Conservation (phyloP, 2,113 vertebrate genomes). For the Ceyx cyanopectus region DNA sequence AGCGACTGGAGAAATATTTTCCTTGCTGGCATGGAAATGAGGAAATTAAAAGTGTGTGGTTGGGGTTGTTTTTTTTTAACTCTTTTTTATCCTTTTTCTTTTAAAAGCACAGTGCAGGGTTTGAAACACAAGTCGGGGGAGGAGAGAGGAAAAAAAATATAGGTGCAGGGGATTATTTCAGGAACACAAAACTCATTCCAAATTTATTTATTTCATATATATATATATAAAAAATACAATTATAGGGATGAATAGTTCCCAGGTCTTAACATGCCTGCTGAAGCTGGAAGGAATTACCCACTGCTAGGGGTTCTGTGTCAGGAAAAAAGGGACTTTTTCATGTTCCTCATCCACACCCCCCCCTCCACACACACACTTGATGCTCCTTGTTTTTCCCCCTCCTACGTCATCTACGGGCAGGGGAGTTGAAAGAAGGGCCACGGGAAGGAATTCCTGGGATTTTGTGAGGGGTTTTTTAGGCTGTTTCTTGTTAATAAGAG, state of each 20-base stretch:
- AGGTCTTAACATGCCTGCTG: constrained; percentile 45
- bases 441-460: fast-evolving
- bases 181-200: too few species aligned
- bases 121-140: not conserved
- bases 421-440: not conserved
- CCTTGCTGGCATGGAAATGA: constrained; percentile 7
- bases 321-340: not conserved
- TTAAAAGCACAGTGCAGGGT: not conserved
- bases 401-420: fast-evolving
- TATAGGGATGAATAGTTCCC: constrained; percentile 20
- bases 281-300: constrained; percentile 20
- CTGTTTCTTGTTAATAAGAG: constrained; percentile 42
- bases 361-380: too few species aligned
- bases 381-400: not conserved
- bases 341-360: not conserved
- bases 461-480: too few species aligned
- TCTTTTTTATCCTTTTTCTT: too few species aligned
- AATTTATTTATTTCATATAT: too few species aligned
- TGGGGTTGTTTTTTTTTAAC: not conserved
- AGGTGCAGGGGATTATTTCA: too few species aligned
- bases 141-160: not conserved
- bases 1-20: constrained; percentile 62
- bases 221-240: not conserved
- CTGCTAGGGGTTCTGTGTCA: fast-evolving
- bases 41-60: constrained; percentile 30